A percentile compares a stretch with the other conserved stretches of the same genome.
Evolutionary conservation across 2,888 invertebrate species (phyloP).

Genomic region (Zygogramma bicolorata): DNA sequence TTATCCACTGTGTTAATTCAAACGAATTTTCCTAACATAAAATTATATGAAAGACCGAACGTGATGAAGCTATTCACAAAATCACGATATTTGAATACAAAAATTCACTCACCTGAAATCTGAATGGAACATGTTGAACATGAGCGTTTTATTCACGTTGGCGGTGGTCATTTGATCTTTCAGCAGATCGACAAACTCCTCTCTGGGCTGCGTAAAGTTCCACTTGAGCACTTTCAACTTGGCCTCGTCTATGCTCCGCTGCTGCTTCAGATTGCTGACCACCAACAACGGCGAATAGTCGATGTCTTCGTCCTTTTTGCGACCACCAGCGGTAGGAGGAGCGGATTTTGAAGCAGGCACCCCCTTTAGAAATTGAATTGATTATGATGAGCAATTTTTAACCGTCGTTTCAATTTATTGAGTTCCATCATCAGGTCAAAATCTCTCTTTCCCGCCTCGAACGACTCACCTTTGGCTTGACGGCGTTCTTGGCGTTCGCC

Average conservation of each 20-base stretch:
- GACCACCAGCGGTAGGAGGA: constrained; percentile 22
- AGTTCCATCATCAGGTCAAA: no score
- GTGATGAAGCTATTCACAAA: no score
- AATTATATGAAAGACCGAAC: no score
- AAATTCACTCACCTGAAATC: constrained; percentile 81
- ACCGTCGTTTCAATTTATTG: no score
- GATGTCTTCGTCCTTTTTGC: constrained; percentile 87
- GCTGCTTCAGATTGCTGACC: constrained; percentile 89
- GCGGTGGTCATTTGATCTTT: constrained; percentile 91
- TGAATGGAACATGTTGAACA: constrained; percentile 92
- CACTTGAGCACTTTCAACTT: constrained; percentile 93
- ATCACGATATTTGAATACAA: no score
- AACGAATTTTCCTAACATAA: no score
- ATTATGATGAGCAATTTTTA: no score
- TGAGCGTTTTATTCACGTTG: constrained; percentile 87
- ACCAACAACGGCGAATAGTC: constrained; percentile 84
- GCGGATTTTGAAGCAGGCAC: constrained; percentile 63
- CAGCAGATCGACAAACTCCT: constrained; percentile 93
- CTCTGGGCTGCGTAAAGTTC: constrained; percentile 94
- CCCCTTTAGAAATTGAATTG: no score
- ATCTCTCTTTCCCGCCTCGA: no score
- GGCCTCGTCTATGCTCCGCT: constrained; percentile 93
- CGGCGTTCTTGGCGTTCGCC: constrained; percentile 67
- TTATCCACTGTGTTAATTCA: no score
- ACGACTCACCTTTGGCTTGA: constrained; percentile 73